A percentile compares a stretch with the other conserved stretches of the same genome.
phyloP scores from a whole-genome alignment of 2,888 invertebrate species.

The Perdita meconis region DNA sequence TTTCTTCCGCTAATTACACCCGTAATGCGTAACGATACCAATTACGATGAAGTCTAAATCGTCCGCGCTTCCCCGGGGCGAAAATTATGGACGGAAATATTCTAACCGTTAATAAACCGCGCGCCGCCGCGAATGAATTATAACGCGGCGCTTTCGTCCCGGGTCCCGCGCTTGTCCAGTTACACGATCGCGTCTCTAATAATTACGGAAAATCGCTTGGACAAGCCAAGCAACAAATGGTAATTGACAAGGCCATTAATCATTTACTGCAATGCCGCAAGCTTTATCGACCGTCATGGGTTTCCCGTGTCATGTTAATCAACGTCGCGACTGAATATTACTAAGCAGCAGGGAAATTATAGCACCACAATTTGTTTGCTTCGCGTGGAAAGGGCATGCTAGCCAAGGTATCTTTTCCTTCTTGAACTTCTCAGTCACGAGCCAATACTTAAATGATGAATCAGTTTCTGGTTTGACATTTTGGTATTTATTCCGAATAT shows the following conservation, averaged over 20 bases:
- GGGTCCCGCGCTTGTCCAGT: constrained; percentile 26
- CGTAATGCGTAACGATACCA: constrained; percentile 23
- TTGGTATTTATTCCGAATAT: no score
- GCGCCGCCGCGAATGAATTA: constrained; percentile 54
- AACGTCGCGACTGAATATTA: constrained; percentile 59
- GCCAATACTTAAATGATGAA: no score
- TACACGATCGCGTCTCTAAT: constrained; percentile 56
- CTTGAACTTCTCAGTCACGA: background rate
- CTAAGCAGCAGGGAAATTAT: constrained; percentile 32
- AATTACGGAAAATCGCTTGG: constrained; percentile 73
- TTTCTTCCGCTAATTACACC: constrained; percentile 20
- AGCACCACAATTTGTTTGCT: background rate
- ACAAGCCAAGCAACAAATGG: constrained; percentile 68
- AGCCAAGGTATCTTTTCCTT: background rate
- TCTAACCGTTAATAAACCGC: constrained; percentile 62
- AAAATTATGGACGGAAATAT: constrained; percentile 54
- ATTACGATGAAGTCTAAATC: constrained; percentile 34
- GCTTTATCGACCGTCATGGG: constrained; percentile 72
- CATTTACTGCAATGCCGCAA: constrained; percentile 69
- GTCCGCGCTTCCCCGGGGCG: constrained; percentile 16
- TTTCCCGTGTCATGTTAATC: constrained; percentile 69
- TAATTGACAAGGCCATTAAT: constrained; percentile 77
- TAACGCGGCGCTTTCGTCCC: constrained; percentile 37
- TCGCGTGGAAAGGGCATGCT: background rate
- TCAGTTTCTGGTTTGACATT: no score